Conservation (phyloP, 2,888 invertebrate genomes). For the Aphidius colemani region DNA sequence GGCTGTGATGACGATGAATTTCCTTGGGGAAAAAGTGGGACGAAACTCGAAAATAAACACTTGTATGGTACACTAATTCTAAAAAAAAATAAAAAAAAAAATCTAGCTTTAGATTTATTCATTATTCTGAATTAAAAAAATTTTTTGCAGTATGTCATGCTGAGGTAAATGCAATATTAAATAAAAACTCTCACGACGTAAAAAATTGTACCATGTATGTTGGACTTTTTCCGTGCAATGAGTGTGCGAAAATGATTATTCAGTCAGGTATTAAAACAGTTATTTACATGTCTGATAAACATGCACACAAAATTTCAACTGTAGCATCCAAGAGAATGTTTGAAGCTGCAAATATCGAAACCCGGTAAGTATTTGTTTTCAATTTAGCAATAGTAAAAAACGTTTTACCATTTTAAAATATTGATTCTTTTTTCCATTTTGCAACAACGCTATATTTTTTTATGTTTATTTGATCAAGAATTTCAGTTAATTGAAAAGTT, state of each 20-base stretch:
- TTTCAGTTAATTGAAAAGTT: too few relatives aligned
- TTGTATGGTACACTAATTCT: too few relatives aligned
- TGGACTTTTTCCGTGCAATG: conserved; percentile 93
- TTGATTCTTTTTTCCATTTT: too few relatives aligned
- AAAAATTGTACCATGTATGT: conserved; percentile 85
- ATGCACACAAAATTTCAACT: conserved; percentile 70
- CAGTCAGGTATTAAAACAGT: conserved; percentile 86
- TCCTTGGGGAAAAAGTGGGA: conserved; percentile 72
- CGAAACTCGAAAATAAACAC: neutral
- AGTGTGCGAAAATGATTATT: conserved; percentile 96
- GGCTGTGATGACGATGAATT: conserved; percentile 87
- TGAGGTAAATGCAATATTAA: conserved; percentile 95
- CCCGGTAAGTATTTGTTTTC: conserved; percentile 61
- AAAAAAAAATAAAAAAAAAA: neutral
- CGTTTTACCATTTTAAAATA: too few relatives aligned
- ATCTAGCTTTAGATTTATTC: too few relatives aligned
- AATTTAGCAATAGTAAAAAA: too few relatives aligned
- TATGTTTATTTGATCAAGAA: too few relatives aligned
- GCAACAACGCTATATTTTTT: too few relatives aligned
- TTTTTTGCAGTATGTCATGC: conserved; percentile 86
- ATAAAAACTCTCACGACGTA: conserved; percentile 81
- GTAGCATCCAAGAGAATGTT: conserved; percentile 83
- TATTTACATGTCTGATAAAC: conserved; percentile 82
- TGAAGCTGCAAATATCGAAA: conserved; percentile 74
- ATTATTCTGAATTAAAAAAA: neutral